phyloP scores from a whole-genome alignment of 1,140 invertebrate genomes.

The Aradophagus sp. region DNA sequence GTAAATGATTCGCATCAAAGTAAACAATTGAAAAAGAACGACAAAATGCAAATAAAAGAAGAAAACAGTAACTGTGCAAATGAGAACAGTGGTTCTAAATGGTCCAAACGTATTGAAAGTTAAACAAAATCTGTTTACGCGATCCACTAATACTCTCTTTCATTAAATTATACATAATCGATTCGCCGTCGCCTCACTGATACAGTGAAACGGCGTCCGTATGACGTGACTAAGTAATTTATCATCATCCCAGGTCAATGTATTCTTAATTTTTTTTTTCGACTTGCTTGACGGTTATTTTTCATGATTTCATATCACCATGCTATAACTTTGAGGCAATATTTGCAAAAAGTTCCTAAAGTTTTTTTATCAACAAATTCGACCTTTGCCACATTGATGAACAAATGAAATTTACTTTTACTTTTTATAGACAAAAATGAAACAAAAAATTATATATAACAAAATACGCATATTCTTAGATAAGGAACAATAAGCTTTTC shows the following conservation, averaged over 20 bases:
- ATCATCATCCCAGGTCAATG: conserved; percentile 66
- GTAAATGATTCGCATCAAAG: conserved; percentile 25
- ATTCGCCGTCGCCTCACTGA: conserved; percentile 69
- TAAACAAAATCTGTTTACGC: conserved; percentile 36
- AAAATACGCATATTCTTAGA: no score
- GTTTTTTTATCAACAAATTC: no score
- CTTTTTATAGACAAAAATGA: no score
- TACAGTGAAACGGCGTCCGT: conserved; percentile 70
- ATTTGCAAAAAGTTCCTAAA: no score
- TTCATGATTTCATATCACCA: not conserved
- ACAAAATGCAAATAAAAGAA: not conserved
- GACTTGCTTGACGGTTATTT: no score
- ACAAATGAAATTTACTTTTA: no score
- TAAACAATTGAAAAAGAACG: not conserved
- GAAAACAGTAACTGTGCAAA: conserved; percentile 1
- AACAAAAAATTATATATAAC: no score
- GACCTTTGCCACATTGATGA: no score
- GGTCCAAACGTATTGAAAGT: not conserved
- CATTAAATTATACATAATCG: conserved; percentile 65
- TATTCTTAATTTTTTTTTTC: not conserved
- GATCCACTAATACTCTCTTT: conserved; percentile 68
- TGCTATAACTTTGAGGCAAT: no score
- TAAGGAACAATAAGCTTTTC: no score
- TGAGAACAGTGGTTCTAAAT: not conserved
- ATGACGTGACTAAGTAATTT: conserved; percentile 65